phyloP scores from a whole-genome alignment of 2,888 invertebrate genomes.

The Cosmopolites sordidus region DNA sequence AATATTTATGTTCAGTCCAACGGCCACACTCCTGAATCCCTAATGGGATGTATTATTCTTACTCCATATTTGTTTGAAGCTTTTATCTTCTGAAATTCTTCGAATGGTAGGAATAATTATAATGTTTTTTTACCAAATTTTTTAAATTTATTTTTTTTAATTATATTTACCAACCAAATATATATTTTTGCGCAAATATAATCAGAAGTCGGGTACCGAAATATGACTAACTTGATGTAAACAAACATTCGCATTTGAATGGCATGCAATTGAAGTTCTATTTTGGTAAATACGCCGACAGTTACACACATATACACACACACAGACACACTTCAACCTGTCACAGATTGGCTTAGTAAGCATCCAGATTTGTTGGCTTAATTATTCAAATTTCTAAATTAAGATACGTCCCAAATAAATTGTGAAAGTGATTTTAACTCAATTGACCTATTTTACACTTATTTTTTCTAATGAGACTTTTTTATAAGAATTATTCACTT shows the following conservation, averaged over 20 bases:
- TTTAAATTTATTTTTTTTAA: too few species aligned
- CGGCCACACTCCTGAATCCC: too few species aligned
- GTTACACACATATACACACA: too few species aligned
- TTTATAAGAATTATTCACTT: neutral
- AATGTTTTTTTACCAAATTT: too few species aligned
- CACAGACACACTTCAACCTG: slow-evolving; percentile 8
- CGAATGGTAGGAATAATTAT: too few species aligned
- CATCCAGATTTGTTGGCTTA: neutral
- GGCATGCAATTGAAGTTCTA: slow-evolving; percentile 13
- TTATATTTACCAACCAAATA: too few species aligned
- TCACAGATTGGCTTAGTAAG: slow-evolving; percentile 4
- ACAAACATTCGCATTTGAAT: slow-evolving; percentile 1
- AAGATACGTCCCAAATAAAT: neutral
- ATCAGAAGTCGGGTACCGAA: too few species aligned
- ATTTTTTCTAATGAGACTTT: neutral
- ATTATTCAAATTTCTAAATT: neutral
- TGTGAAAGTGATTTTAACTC: neutral
- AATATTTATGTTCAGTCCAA: too few species aligned
- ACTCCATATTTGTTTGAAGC: too few species aligned
- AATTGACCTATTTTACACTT: neutral
- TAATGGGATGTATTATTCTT: too few species aligned
- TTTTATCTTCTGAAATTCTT: too few species aligned
- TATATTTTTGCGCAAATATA: too few species aligned
- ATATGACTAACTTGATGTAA: neutral
- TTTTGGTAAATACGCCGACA: slow-evolving; percentile 4